Conservation (phyloP, 2,113 vertebrate species). For the Mionectes macconnelli region DNA sequence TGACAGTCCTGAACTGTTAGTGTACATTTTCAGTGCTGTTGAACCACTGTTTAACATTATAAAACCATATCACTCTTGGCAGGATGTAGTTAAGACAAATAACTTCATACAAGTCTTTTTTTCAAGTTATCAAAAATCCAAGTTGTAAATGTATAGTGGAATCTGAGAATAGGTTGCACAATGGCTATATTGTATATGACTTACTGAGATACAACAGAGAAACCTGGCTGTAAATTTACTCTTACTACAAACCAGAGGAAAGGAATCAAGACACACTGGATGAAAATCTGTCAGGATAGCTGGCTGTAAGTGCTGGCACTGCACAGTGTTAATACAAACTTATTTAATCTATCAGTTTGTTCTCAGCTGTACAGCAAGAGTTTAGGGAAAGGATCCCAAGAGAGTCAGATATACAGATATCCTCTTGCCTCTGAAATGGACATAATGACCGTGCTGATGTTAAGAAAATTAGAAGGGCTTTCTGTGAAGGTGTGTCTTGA, state of each 20-base stretch:
- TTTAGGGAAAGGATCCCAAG: background rate
- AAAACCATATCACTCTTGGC: background rate
- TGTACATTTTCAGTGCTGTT: background rate
- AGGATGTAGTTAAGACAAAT: background rate
- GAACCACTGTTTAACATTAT: background rate
- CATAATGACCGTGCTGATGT: background rate
- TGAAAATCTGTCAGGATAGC: background rate
- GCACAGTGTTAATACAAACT: background rate
- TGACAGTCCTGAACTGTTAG: background rate
- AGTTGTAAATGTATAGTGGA: background rate
- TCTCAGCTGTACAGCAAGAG: background rate
- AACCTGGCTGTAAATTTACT: background rate
- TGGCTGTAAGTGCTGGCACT: background rate
- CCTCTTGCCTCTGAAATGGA: background rate
- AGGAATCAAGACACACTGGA: background rate
- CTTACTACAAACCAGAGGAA: background rate
- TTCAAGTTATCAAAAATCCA: background rate
- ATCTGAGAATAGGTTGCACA: background rate
- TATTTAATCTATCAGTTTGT: background rate
- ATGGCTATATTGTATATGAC: background rate
- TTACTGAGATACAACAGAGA: background rate
- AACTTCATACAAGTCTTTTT: background rate
- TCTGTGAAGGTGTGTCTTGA: background rate
- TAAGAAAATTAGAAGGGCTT: background rate
- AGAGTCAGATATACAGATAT: background rate